phyloP scores from a whole-genome alignment of 1,140 invertebrate genomes.

The Nixonia krombeini region DNA sequence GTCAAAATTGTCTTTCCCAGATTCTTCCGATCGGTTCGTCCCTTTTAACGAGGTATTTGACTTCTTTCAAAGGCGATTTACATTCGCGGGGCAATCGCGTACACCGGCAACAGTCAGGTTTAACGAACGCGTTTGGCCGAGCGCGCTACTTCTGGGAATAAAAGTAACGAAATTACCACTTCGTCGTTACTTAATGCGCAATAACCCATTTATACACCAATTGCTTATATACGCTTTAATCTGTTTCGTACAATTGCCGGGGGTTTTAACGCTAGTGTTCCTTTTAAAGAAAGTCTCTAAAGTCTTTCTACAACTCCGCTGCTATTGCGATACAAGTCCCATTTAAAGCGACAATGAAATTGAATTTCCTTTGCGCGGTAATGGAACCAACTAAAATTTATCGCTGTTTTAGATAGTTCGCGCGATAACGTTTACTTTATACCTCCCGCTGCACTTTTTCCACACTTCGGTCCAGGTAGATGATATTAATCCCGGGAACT shows the following conservation, averaged over 20 bases:
- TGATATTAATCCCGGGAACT: too few relatives aligned
- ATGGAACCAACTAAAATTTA: constrained; percentile 1
- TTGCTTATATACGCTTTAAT: background rate
- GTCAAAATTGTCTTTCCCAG: too few relatives aligned
- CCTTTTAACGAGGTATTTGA: too few relatives aligned
- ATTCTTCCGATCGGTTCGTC: too few relatives aligned
- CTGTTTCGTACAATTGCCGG: background rate
- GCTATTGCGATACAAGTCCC: constrained; percentile 1
- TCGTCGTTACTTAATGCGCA: too few relatives aligned
- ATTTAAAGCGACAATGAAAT: constrained; percentile 1
- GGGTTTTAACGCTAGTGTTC: constrained; percentile 1
- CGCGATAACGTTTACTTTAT: background rate
- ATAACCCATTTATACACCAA: background rate
- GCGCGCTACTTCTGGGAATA: too few relatives aligned
- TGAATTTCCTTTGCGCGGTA: background rate
- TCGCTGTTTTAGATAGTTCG: background rate
- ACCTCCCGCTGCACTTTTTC: background rate
- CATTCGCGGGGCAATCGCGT: too few relatives aligned
- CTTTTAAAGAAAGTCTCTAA: background rate
- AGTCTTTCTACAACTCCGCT: constrained; percentile 1
- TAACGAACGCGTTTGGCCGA: too few relatives aligned
- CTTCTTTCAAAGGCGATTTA: too few relatives aligned
- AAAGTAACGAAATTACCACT: too few relatives aligned
- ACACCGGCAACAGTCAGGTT: too few relatives aligned
- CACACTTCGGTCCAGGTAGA: too few relatives aligned